Base-by-base conservation (phyloP, 2,888 invertebrate genomes). In the Trichopoda pennipes region DNA sequence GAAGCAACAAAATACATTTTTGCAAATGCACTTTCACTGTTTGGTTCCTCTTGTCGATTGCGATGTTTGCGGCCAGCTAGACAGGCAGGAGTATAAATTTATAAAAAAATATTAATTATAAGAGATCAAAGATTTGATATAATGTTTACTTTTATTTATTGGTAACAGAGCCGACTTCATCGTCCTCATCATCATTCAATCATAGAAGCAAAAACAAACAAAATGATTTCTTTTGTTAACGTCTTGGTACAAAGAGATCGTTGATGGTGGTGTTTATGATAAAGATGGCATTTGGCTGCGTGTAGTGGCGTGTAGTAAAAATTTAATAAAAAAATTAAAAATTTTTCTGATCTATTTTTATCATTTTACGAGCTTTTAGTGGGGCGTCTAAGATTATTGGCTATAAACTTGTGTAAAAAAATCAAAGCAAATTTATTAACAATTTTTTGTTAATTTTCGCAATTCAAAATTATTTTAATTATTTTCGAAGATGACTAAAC, bases 41-140 rank as follows among this genome's bases (percentile, higher is more conserved):
- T 32, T 51, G 21, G 17, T 53, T 58, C 17, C 49, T 21, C 42
- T 51, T 63, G 42, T 44, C 44, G n/a, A 64, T 58, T 81, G 72
- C 76, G 80, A 66, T 64, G 58, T 44, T 19, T 4, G 38, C 9
- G 16, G 21, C 19, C 42, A 16, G 42, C 47, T n/a, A 55, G 53
- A 3, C 38, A 38, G 12, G 1, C 38, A 47, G n/a, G n/a, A 6
- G 35, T 3, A 19, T 8, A 19, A 66, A 19, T 42, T 49, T 66
- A 47, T 10, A 47, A 14, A 7, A 32, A 19, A 47, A 61, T n/a
- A n/a, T n/a, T n/a, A 16, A 56, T 70, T 64, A 58, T 75, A 14
- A 70, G 79, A 82, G 78, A 82, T 82, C 82, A 82, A 82, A 78
- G 82, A 64, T 70, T 74, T 70, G 23, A 74, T 58, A 47, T 58